These are phyloP conservation scores for Eledona agricola DNA, from an alignment of 2,888 invertebrate species.

Conservation along the genomic window DNA sequence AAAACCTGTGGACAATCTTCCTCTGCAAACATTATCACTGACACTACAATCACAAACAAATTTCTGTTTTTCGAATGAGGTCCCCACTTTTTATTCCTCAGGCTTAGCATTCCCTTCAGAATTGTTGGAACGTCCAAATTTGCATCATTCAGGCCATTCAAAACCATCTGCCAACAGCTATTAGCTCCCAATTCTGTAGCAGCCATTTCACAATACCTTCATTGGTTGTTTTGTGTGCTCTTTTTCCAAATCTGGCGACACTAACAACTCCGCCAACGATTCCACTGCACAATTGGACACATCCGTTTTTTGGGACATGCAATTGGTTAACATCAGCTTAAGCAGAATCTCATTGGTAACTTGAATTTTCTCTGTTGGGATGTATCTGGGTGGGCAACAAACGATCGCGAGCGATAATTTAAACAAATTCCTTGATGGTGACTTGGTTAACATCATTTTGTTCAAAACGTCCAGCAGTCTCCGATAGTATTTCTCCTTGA, in stretches of 20 bases:
- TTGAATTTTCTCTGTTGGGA: conserved; percentile 28
- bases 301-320: conserved; percentile 22
- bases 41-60: conserved; percentile 25
- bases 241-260: conserved; percentile 29
- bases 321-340: conserved; percentile 24
- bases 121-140: conserved; percentile 11
- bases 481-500: conserved; percentile 31
- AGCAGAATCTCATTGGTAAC: conserved; percentile 32
- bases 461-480: conserved; percentile 26
- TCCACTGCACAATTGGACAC: conserved; percentile 24
- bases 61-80: conserved; percentile 30
- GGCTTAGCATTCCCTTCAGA: conserved; percentile 21
- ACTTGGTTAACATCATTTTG: conserved; percentile 22
- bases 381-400: conserved; percentile 11
- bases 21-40: conserved; percentile 25
- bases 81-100: conserved; percentile 33
- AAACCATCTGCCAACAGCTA: conserved; percentile 11
- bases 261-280: conserved; percentile 22
- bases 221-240: conserved; percentile 11
- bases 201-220: conserved; percentile 6
- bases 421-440: conserved; percentile 19
- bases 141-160: conserved; percentile 6
- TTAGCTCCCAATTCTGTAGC: too few species aligned
- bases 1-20: conserved; percentile 27
- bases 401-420: conserved; percentile 27